Evolutionary conservation across 2,797 vertebrate species (phyloP), one percentile per base, ranked within the genome.

Genomic region (Garrulus glandarius): DNA sequence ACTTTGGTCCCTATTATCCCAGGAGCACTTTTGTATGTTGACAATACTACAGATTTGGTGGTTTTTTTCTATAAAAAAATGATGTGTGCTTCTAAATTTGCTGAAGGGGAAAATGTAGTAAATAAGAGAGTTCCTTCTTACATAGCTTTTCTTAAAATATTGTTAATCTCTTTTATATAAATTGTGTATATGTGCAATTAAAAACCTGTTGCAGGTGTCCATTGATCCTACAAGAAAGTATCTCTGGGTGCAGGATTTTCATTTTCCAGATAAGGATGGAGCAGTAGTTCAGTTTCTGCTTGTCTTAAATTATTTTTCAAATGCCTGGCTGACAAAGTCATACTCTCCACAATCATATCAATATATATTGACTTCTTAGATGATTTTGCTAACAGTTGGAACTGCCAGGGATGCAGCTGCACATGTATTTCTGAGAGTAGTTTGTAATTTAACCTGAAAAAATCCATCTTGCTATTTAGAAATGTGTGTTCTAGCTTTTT

Each of bases 291-390:
- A 30, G 30, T 79, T 92, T 92, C 86, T 92, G 30, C 84, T 74
- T 92, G 41, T 89, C 86, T 43, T 96, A 83, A 93, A 80, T 93
- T 94, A 87, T 92, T 96, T 93, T 91, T 74, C 74, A 87, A 60
- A 89, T 83, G 53, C 27, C 52, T 85, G 30, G 30, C 57, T 83
- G 64, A 84, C 68, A 74, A 77, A 92, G 71, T 92, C 61, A 34
- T 82, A 47, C 71, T 83, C 71, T 92, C n/a, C 53, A 64, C 86
- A 91, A 92, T 94, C 75, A 64, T 96, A 94, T 95, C 88, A 77
- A 86, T 96, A 94, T 84, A 70, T 92, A 87, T 95, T 92, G 95
- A 93, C 82, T 81, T 69, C 57, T 81, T 72, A 81, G 70, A 72
- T 76, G 46, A 79, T 92, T 93, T 90, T 95, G 50, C 83, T 92